Percentiles rank a stretch among this genome's conserved stretches.
Evolutionary conservation across 1,140 invertebrate species (phyloP).

Genomic region (Achatina immaculata): DNA sequence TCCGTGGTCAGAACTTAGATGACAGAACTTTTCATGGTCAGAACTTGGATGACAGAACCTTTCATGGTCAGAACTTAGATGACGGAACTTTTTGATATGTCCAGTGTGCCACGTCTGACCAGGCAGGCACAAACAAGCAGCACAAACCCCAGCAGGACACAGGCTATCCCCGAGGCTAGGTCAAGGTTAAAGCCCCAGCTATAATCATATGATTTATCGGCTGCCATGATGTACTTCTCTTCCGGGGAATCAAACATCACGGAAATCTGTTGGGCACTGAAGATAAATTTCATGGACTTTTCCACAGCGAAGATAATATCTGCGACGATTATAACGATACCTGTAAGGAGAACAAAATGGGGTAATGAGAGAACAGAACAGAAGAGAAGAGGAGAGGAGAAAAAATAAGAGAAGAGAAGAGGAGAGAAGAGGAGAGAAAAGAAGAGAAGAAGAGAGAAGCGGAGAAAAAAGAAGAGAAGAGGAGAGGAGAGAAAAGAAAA

Average conservation of each 20-base stretch:
- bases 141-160: background rate
- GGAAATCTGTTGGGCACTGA: background rate
- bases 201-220: background rate
- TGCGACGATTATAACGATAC: background rate
- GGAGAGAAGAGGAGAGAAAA: background rate
- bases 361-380: too few relatives aligned
- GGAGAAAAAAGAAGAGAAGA: background rate
- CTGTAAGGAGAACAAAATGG: background rate
- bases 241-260: background rate
- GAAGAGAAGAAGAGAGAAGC: background rate
- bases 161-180: background rate
- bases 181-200: background rate
- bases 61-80: too few relatives aligned
- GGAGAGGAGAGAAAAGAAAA: background rate
- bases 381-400: too few relatives aligned
- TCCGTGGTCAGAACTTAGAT: too few relatives aligned
- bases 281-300: background rate
- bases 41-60: too few relatives aligned
- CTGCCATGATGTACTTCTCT: background rate
- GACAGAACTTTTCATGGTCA: too few relatives aligned
- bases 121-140: background rate
- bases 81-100: background rate
- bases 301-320: background rate
- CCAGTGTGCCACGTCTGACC: background rate
- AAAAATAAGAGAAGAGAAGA: background rate